A percentile compares a stretch with the other conserved stretches of the same genome.
Conservation (phyloP, 92 coral and sea anemone genomes). For the Epizoanthus scotinus region DNA sequence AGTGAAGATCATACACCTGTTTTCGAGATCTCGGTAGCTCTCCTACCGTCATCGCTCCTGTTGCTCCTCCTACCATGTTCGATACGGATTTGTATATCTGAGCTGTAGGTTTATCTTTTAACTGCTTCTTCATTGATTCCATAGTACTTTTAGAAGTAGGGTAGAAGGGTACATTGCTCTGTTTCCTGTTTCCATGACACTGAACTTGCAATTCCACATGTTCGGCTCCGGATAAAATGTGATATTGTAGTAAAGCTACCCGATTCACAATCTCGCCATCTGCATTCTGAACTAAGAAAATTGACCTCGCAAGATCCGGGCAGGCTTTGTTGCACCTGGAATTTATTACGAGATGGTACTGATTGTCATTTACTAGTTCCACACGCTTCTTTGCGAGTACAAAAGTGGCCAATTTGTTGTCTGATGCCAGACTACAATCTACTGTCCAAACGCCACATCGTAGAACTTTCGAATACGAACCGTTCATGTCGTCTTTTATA, state of each 20-base stretch:
- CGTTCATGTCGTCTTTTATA: constrained; percentile 54
- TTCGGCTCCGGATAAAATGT: constrained; percentile 18
- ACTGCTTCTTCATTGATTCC: constrained; percentile 29
- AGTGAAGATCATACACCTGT: constrained; percentile 37
- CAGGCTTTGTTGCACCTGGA: constrained; percentile 65
- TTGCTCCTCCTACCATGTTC: constrained; percentile 36
- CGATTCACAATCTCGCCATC: constrained; percentile 25
- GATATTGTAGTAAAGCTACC: constrained; percentile 23
- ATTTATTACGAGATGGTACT: constrained; percentile 55
- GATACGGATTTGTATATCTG: constrained; percentile 31
- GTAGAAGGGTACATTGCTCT: constrained; percentile 13
- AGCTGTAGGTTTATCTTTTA: constrained; percentile 30
- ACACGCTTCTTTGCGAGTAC: constrained; percentile 2
- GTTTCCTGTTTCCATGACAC: constrained; percentile 27
- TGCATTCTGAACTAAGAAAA: constrained; percentile 22
- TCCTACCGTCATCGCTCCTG: constrained; percentile 33
- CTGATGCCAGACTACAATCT: too few relatives aligned
- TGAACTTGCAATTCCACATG: constrained; percentile 31
- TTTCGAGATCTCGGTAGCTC: constrained; percentile 43
- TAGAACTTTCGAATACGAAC: constrained; percentile 40
- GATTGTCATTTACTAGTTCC: constrained; percentile 13
- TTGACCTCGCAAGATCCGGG: constrained; percentile 46
- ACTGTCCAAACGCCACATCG: constrained; percentile 54
- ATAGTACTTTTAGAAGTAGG: constrained; percentile 24
- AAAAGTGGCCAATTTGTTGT: too few relatives aligned